Conservation (phyloP, 2,797 vertebrate species). For the Acanthiza pusilla region DNA sequence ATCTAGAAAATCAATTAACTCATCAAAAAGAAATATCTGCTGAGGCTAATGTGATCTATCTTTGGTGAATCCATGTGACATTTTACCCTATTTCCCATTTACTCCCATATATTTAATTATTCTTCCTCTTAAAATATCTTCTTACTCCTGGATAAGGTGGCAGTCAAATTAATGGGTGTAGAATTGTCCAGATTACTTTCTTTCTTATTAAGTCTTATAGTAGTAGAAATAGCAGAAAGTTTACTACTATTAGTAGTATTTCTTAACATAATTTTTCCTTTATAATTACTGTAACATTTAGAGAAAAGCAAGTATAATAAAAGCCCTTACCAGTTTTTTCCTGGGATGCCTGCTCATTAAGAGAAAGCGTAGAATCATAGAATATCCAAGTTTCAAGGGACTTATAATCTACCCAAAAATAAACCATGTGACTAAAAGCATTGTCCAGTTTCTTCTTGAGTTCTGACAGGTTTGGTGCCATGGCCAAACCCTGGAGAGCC, state of each 20-base stretch:
- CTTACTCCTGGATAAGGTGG: neutral
- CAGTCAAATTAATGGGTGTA: neutral
- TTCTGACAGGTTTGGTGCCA: neutral
- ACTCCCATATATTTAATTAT: slow-evolving; percentile 6
- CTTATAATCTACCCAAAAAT: neutral
- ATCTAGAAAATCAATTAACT: slow-evolving; percentile 36
- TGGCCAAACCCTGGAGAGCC: neutral
- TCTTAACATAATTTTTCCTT: neutral
- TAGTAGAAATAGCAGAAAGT: neutral
- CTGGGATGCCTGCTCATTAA: neutral
- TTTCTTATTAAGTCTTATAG: neutral
- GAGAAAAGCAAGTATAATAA: neutral
- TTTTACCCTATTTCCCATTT: slow-evolving; percentile 16
- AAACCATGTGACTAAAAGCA: neutral
- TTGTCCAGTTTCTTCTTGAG: neutral
- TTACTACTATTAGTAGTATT: neutral
- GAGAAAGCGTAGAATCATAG: neutral
- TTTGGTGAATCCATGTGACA: neutral
- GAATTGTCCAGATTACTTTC: neutral
- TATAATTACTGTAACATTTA: neutral
- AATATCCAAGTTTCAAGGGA: neutral
- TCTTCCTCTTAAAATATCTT: neutral
- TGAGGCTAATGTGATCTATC: neutral
- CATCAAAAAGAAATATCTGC: neutral
- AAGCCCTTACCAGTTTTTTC: neutral